phyloP scores from a whole-genome alignment of 2,888 invertebrate genomes.

The Eupithecia vulgata region DNA sequence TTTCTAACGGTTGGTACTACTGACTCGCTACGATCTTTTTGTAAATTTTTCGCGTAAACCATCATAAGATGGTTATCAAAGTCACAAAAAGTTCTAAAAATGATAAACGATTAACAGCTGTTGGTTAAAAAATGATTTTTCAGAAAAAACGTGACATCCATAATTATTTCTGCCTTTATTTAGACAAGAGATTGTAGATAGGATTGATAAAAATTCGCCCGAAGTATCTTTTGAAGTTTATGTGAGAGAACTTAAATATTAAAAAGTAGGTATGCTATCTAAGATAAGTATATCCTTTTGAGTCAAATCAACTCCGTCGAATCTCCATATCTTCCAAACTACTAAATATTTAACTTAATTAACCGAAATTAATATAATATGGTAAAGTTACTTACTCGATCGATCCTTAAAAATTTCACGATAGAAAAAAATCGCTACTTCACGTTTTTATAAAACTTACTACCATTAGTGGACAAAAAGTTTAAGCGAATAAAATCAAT shows the following conservation, averaged over 20 bases:
- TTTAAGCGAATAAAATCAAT: too few species aligned
- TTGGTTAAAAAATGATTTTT: conserved; percentile 46
- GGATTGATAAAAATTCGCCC: neutral
- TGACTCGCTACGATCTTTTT: conserved; percentile 40
- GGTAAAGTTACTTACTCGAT: too few species aligned
- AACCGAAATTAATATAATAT: too few species aligned
- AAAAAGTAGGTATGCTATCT: neutral
- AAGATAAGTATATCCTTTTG: too few species aligned
- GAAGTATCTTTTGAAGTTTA: neutral
- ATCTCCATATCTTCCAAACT: too few species aligned
- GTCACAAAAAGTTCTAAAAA: conserved; percentile 46
- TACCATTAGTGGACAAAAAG: too few species aligned
- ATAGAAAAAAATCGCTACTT: too few species aligned
- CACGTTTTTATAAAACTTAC: too few species aligned
- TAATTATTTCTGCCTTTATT: conserved; percentile 14
- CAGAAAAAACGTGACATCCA: conserved; percentile 45
- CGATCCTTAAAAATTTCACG: too few species aligned
- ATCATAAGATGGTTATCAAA: conserved; percentile 43
- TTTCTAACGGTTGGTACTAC: conserved; percentile 39
- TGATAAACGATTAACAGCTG: conserved; percentile 57
- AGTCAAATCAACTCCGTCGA: too few species aligned
- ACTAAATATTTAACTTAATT: too few species aligned
- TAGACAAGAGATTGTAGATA: neutral
- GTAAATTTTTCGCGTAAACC: conserved; percentile 61
- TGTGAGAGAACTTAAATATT: neutral